A percentile compares a stretch with the other conserved stretches of the same genome.
phyloP scores from a whole-genome alignment of 2,888 invertebrate species.

The Melieria omissa region DNA sequence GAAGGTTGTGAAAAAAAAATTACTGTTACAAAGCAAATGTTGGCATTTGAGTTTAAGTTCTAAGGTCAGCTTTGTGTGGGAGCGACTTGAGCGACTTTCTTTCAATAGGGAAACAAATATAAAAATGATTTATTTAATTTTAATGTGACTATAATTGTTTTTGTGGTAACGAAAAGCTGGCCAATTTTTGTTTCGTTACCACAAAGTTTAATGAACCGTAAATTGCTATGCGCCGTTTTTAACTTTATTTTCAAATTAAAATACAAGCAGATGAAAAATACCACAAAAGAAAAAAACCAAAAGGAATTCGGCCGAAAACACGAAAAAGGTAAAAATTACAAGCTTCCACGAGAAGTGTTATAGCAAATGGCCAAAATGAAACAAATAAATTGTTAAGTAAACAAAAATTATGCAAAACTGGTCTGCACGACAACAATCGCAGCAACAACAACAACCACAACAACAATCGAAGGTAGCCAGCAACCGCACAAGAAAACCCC shows the following conservation, averaged over 20 bases:
- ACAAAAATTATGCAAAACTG: conserved; percentile 37
- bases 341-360: not conserved
- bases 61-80: no score
- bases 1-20: no score
- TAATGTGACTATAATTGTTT: no score
- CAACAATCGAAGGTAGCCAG: not conserved
- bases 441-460: conserved; percentile 13
- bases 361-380: not conserved
- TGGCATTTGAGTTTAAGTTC: no score
- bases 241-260: not conserved
- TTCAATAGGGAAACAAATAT: no score
- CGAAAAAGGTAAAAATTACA: not conserved
- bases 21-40: no score
- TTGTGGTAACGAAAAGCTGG: no score
- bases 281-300: not conserved
- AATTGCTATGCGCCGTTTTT: not conserved
- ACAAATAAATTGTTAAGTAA: conserved; percentile 25
- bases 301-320: not conserved
- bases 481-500: no score
- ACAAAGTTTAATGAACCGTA: conserved; percentile 31
- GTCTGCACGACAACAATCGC: conserved; percentile 22
- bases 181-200: not conserved
- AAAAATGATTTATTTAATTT: no score
- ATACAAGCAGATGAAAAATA: not conserved
- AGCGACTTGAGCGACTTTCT: no score